A percentile compares a stretch with the other conserved stretches of the same genome.
phyloP scores from a whole-genome alignment of 2,113 vertebrate genomes.

The Bubo scandiacus region DNA sequence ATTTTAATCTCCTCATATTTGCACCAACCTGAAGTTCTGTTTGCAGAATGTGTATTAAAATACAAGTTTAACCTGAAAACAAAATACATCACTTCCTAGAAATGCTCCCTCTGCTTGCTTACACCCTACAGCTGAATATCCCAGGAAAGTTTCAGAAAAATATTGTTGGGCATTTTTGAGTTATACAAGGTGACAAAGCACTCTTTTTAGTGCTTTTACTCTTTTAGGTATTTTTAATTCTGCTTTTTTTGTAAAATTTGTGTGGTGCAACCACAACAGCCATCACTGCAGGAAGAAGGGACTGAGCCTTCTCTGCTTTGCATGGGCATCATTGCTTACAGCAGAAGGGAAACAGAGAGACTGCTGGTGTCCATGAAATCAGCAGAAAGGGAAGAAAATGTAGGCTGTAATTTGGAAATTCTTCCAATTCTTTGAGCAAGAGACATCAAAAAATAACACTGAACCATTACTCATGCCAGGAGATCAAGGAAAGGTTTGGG shows the following conservation, averaged over 20 bases:
- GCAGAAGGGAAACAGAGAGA: not conserved
- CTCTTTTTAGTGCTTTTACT: not conserved
- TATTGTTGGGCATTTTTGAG: not conserved
- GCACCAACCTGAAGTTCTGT: not conserved
- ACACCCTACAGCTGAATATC: not conserved
- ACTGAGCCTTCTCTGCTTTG: not conserved
- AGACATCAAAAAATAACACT: not conserved
- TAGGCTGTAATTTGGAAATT: not conserved
- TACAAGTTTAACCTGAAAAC: not conserved
- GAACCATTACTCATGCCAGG: not conserved
- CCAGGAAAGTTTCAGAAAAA: not conserved
- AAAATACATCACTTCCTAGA: not conserved
- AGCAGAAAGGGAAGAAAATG: not conserved
- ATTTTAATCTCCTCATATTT: slow-evolving; percentile 8
- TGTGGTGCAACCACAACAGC: not conserved
- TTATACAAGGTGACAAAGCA: not conserved
- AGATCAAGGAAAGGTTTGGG: slow-evolving; percentile 25
- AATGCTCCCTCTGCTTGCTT: not conserved
- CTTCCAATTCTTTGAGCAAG: not conserved
- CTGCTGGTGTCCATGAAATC: not conserved
- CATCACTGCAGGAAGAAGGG: not conserved
- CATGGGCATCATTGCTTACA: not conserved
- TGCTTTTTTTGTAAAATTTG: not conserved
- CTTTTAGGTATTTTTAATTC: not conserved
- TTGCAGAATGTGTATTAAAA: not conserved